A percentile compares a stretch with the other conserved stretches of the same genome.
Conservation (phyloP, 1,140 invertebrate genomes). For the Saccostrea cuccullata region DNA sequence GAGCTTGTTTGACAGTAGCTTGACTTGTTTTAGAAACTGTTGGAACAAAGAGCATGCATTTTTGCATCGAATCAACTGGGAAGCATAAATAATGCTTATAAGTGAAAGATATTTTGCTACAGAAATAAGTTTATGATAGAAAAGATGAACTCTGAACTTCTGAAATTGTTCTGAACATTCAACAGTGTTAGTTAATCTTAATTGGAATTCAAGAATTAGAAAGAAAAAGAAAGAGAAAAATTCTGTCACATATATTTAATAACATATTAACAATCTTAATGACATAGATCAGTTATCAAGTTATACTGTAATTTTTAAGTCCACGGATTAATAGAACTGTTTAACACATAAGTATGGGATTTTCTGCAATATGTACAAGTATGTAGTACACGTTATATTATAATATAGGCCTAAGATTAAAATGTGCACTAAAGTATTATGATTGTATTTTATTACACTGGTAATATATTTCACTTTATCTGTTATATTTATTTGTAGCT, state of each 20-base stretch:
- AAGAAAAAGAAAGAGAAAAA: neutral
- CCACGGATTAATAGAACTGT: neutral
- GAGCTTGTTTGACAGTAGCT: too few relatives aligned
- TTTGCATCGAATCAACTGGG: too few relatives aligned
- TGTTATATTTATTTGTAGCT: neutral
- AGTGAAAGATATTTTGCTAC: too few relatives aligned
- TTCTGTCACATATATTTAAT: constrained; percentile 24
- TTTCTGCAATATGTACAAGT: neutral
- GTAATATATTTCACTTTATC: neutral
- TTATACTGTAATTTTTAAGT: constrained; percentile 1
- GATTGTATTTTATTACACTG: neutral
- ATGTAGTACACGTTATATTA: neutral
- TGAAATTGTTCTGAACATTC: too few relatives aligned
- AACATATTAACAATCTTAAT: constrained; percentile 24
- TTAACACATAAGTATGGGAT: neutral
- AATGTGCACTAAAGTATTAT: neutral
- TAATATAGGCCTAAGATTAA: neutral
- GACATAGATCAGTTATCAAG: constrained; percentile 13
- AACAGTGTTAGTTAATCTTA: too few relatives aligned
- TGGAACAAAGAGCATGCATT: too few relatives aligned
- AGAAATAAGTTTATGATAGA: too few relatives aligned
- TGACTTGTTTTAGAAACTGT: too few relatives aligned
- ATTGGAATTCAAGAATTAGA: neutral
- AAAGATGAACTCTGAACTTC: too few relatives aligned
- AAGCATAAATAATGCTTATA: too few relatives aligned